phyloP scores from a whole-genome alignment of 2,113 vertebrate species.

The Sciurus niger region DNA sequence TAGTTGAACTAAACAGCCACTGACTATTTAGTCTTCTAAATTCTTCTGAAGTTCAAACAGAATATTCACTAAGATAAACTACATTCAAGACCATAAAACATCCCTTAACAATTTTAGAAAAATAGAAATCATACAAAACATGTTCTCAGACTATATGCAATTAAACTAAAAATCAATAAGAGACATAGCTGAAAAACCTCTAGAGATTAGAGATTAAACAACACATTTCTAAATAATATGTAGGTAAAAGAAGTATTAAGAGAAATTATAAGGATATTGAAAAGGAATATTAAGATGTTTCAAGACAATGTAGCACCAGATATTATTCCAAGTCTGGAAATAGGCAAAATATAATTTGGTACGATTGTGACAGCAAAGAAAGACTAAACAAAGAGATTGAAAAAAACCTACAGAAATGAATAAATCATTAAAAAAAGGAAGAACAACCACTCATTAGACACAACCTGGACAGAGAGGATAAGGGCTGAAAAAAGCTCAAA shows the following conservation, averaged over 20 bases:
- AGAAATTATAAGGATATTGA: background rate
- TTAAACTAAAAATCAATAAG: constrained; percentile 1
- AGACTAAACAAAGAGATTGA: background rate
- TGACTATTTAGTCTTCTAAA: no score
- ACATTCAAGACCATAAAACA: background rate
- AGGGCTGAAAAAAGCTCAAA: background rate
- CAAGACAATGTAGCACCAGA: background rate
- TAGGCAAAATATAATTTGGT: constrained; percentile 27
- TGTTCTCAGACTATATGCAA: background rate
- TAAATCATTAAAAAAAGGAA: background rate
- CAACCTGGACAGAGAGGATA: background rate
- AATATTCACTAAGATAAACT: background rate
- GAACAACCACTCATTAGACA: background rate
- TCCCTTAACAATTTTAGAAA: background rate
- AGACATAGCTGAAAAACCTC: background rate
- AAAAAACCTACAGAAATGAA: background rate
- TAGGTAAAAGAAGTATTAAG: background rate
- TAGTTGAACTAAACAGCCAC: background rate
- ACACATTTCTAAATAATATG: background rate
- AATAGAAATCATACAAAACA: background rate
- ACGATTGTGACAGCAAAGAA: background rate
- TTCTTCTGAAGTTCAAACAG: background rate
- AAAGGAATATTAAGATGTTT: background rate
- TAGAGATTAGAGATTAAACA: background rate
- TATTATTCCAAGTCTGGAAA: background rate